Evolutionary conservation across 2,797 vertebrate genomes (phyloP), one percentile per base, ranked within the genome.

Genomic region (Chelon auratus): DNA sequence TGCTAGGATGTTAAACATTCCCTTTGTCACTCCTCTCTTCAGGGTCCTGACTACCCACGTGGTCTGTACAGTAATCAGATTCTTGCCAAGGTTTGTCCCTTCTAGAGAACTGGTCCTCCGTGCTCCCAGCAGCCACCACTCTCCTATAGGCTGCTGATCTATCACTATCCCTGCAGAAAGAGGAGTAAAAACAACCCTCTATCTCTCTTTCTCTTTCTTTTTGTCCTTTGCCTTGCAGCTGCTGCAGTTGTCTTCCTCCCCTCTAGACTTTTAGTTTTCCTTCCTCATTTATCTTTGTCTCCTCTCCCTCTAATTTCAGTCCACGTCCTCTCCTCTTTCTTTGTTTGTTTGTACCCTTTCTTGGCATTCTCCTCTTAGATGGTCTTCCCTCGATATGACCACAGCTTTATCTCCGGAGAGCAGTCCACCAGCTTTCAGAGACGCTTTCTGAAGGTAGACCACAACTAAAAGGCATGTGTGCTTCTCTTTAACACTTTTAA

Each of bases 381-480:
- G 96, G 95, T 95, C 91, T 98, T 97, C 76, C 96, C 95, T 42
- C 90, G 89, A 65, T 94, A 96, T 85, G 94, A 84, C 85, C 94
- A 96, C 0, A 91, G 96, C 94, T 97, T 97, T 94, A 89, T 97
- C 76, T 93, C 95, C 33, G 78, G 94, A 61, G 96, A 97, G 71
- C 96, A 94, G 71, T 94, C 92, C 51, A 84, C 68, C 60, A 91
- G 70, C 80, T 95, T 95, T 95, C 95, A 91, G 89, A 95, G 94
- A 75, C 93, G 90, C 20, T 59, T 97, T 85, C 90, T 97, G 86
- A 98, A 98, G 97, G 96, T 97, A 97, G 92, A 94, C 57, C 64
- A 55, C 65, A 62, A 66, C 80, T 81, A 61, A 75, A 66, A 88
- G 77, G 88, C 91, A 90, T 87, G 8, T 85, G 12, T 68, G 18